A percentile compares a stretch with the other conserved stretches of the same genome.
Conservation (phyloP, 2,113 vertebrate species). For the Pseudorectes ferrugineus region DNA sequence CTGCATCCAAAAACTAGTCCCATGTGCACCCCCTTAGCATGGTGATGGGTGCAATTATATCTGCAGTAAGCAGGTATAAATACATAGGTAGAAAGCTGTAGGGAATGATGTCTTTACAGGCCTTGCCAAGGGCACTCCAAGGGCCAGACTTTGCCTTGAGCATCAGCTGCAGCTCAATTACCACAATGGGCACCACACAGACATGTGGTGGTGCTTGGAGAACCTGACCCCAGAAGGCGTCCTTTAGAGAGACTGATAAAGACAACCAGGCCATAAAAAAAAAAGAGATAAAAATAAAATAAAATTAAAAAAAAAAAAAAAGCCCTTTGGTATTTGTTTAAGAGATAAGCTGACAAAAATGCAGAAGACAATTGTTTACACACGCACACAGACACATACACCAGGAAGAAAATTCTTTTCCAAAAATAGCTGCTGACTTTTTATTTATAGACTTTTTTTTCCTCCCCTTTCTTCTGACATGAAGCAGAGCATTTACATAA, state of each 20-base stretch:
- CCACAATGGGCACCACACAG: background rate
- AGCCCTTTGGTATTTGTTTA: background rate
- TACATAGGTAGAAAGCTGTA: background rate
- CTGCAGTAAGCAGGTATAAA: background rate
- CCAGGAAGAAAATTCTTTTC: constrained; percentile 50
- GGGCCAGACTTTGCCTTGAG: background rate
- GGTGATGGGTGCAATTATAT: background rate
- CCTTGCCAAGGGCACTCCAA: background rate
- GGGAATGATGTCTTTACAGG: background rate
- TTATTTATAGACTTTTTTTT: constrained; percentile 39
- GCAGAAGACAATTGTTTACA: constrained; percentile 41
- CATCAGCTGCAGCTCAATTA: background rate
- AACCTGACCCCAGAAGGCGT: background rate
- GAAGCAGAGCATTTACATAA: constrained; percentile 53
- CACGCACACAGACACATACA: background rate
- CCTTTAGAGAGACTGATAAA: background rate
- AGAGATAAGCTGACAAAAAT: constrained; percentile 49
- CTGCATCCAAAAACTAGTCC: background rate
- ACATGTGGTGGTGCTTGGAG: background rate
- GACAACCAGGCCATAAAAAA: background rate
- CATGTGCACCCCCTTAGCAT: accelerated
- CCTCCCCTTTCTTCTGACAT: background rate
- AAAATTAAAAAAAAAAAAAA: background rate
- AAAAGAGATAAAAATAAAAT: background rate
- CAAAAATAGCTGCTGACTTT: constrained; percentile 32